Conservation (phyloP, 1,140 invertebrate genomes). For the Ceratoteleas bidentatus region DNA sequence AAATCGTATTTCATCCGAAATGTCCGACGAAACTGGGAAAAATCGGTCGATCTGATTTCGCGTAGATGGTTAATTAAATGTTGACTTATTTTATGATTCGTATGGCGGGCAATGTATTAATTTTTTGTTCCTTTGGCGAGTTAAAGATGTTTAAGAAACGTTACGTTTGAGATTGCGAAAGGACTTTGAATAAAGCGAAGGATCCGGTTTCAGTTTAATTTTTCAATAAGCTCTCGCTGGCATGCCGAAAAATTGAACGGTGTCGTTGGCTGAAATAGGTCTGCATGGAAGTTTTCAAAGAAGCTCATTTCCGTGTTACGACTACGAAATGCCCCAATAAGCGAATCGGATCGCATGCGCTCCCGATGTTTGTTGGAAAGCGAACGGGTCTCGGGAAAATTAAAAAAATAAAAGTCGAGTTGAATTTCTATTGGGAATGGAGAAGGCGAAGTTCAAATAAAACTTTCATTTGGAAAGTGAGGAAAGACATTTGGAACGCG, state of each 20-base stretch:
- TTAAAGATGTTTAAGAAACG: too few relatives aligned
- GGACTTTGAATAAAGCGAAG: too few relatives aligned
- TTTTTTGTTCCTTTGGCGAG: too few relatives aligned
- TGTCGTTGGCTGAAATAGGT: conserved; percentile 22
- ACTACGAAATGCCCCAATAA: conserved; percentile 23
- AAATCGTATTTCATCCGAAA: too few relatives aligned
- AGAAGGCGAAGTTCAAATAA: background rate
- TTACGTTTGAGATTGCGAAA: too few relatives aligned
- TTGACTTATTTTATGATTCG: too few relatives aligned
- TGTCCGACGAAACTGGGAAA: too few relatives aligned
- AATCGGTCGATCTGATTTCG: too few relatives aligned
- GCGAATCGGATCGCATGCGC: conserved; percentile 24
- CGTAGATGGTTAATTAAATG: too few relatives aligned
- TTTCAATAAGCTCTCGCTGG: conserved; percentile 32
- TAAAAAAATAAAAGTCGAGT: background rate
- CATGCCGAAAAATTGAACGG: conserved; percentile 21
- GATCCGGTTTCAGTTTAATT: conserved; percentile 2
- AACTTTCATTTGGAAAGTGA: too few relatives aligned
- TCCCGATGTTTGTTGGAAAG: conserved; percentile 17
- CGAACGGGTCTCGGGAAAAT: conserved; percentile 2
- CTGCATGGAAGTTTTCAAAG: conserved; percentile 39
- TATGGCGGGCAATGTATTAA: too few relatives aligned
- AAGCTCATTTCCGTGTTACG: conserved; percentile 45
- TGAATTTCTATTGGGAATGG: conserved; percentile 1
- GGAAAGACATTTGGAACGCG: too few relatives aligned